phyloP scores from a whole-genome alignment of 2,888 invertebrate genomes.

The Gandaritis pyraliata region DNA sequence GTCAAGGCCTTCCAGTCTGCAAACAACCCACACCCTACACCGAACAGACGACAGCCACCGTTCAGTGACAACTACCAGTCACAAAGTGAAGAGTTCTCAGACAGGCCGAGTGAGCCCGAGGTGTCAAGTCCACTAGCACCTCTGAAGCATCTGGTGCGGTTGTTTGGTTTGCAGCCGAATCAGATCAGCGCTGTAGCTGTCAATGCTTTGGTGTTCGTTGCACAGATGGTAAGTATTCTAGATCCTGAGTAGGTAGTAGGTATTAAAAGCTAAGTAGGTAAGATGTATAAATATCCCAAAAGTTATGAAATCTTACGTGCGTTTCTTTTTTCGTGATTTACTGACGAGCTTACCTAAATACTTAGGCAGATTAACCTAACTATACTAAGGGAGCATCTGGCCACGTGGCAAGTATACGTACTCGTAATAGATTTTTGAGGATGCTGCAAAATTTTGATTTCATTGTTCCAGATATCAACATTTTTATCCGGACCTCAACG shows the following conservation, averaged over 20 bases:
- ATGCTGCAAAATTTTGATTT: too few relatives aligned
- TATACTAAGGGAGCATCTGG: too few relatives aligned
- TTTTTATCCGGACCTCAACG: conserved; percentile 72
- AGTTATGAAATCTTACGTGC: too few relatives aligned
- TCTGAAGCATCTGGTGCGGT: conserved; percentile 82
- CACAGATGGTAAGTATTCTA: conserved; percentile 88
- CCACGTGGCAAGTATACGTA: too few relatives aligned
- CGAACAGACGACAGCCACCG: conserved; percentile 47
- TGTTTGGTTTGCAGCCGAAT: conserved; percentile 90
- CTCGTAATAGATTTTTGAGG: too few relatives aligned
- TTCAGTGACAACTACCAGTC: conserved; percentile 44
- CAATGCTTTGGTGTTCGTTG: conserved; percentile 92
- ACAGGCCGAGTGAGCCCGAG: conserved; percentile 70
- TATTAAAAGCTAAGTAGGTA: too few relatives aligned
- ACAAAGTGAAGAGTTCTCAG: conserved; percentile 37
- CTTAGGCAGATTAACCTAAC: too few relatives aligned
- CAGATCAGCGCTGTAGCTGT: conserved; percentile 92
- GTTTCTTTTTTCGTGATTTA: too few relatives aligned
- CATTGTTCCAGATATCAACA: conserved; percentile 85
- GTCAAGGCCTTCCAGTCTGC: conserved; percentile 71
- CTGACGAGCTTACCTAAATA: too few relatives aligned
- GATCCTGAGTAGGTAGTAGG: too few relatives aligned
- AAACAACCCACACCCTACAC: conserved; percentile 46
- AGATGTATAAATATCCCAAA: too few relatives aligned
- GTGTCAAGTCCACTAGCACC: conserved; percentile 80